A percentile compares a stretch with the other conserved stretches of the same genome.
These are phyloP conservation scores for Nixonia krombeini DNA, from an alignment of 1,140 invertebrate genomes.

Conservation along the genomic window DNA sequence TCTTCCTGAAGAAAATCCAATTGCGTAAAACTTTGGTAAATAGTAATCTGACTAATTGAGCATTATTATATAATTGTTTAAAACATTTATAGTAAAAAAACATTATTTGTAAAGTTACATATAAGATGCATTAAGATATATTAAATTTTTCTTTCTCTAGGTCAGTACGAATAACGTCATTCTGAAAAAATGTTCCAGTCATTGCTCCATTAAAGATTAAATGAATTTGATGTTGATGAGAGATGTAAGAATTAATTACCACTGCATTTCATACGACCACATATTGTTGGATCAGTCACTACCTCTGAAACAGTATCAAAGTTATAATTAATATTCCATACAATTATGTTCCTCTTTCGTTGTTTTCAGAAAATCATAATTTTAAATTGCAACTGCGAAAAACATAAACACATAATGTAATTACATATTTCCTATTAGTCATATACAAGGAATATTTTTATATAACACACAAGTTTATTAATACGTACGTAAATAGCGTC, in stretches of 20 bases:
- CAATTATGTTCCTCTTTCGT: background rate
- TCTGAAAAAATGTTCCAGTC: too few species aligned
- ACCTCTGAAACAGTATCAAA: conserved; percentile 48
- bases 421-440: too few species aligned
- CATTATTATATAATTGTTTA: too few species aligned
- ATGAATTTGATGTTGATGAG: background rate
- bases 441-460: background rate
- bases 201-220: too few species aligned
- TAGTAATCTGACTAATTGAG: too few species aligned
- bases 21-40: too few species aligned
- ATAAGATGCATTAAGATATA: too few species aligned
- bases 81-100: too few species aligned
- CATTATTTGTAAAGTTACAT: too few species aligned
- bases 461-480: background rate
- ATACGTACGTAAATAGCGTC: background rate
- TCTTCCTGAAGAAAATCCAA: too few species aligned
- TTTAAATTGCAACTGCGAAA: too few species aligned
- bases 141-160: background rate
- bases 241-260: conserved; percentile 41
- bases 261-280: conserved; percentile 61
- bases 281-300: conserved; percentile 54
- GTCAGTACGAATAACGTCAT: background rate
- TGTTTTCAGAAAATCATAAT: background rate
- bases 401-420: too few species aligned
- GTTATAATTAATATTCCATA: background rate